Base-by-base conservation (phyloP, 2,797 vertebrate genomes). In the Lepidocolaptes lacrymiger region DNA sequence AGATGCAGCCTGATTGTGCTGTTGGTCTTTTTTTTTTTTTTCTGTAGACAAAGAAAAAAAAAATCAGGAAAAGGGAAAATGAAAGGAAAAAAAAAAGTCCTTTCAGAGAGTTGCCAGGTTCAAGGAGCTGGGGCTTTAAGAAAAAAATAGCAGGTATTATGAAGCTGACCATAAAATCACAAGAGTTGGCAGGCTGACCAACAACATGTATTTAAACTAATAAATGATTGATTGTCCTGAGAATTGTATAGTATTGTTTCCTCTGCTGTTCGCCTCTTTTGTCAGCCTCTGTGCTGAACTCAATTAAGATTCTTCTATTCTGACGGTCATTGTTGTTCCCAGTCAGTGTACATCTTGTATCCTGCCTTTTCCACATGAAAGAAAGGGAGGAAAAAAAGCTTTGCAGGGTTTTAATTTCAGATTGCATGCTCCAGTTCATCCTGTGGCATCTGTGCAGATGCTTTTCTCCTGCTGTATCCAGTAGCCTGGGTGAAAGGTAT, bases 261-360 rank as follows among this genome's bases (percentile, higher is more conserved):
- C 96, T 97, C 85, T 92, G 68, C 92, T 93, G 88, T 97, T 96
- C 0, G 63, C 84, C 84, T 91, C 93, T 88, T 96, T 96, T 96
- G 95, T 97, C 94, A 96, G 85, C 59, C 91, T 95, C 87, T 46
- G 3, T 80, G 69, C 80, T 91, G 88, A 86, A 94, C 76, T 87
- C 94, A 95, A 85, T 96, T 96, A 95, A 95, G 94, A 96, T 97
- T 93, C 91, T 96, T 95, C 83, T 97, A 18, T 96, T 95, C 87
- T 94, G 96, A 89, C 4, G 5, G 75, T 88, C 90, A 84, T 93
- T 95, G 94, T 94, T 97, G 71, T 86, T 96, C 81, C 87, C 34
- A 66, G 74, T 88, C 88, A 92, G 74, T 43, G 85, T 91, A 75
- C 73, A 64, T 96, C 94, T 93, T 94, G 83, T 94, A 94, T 96